Percentiles rank a stretch among this genome's conserved stretches.
Evolutionary conservation across 2,113 vertebrate species (phyloP).

Genomic region (Alces alces): DNA sequence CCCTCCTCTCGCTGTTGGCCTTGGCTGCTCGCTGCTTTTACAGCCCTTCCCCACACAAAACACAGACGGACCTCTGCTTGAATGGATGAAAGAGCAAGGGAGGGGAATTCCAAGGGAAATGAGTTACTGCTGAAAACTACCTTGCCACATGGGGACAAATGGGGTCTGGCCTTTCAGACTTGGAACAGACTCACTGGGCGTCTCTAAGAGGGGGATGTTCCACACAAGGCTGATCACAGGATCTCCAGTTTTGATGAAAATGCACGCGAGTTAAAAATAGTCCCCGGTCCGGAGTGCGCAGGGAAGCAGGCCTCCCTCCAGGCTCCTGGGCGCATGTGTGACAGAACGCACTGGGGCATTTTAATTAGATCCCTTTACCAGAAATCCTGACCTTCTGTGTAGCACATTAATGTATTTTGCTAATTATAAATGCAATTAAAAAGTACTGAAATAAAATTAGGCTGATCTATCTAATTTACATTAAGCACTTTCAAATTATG

Average conservation of each 20-base stretch:
- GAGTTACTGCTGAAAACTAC: not conserved
- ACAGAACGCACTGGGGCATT: slow-evolving; percentile 72
- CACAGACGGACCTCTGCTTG: not conserved
- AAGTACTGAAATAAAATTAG: slow-evolving; percentile 87
- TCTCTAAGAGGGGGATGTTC: not conserved
- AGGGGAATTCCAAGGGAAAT: not conserved
- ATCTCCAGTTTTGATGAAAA: not conserved
- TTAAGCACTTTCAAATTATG: slow-evolving; percentile 85
- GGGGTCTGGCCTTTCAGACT: not conserved
- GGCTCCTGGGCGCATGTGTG: slow-evolving; percentile 65
- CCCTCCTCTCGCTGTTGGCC: fast-evolving
- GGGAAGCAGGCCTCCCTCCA: slow-evolving; percentile 62
- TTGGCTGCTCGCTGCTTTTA: not conserved
- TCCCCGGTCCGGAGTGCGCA: not conserved
- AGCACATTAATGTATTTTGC: slow-evolving; percentile 84
- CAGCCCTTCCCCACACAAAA: not conserved
- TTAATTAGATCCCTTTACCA: slow-evolving; percentile 79
- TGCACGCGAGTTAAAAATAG: slow-evolving; percentile 59
- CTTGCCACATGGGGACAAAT: not conserved
- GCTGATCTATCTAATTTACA: slow-evolving; percentile 85
- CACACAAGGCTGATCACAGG: fast-evolving
- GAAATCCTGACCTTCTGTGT: slow-evolving; percentile 82
- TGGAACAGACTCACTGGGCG: not conserved
- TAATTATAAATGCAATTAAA: slow-evolving; percentile 89
- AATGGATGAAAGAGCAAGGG: not conserved